Evolutionary conservation across 2,888 invertebrate genomes (phyloP).

Genomic region (Tryphoninae sp.): DNA sequence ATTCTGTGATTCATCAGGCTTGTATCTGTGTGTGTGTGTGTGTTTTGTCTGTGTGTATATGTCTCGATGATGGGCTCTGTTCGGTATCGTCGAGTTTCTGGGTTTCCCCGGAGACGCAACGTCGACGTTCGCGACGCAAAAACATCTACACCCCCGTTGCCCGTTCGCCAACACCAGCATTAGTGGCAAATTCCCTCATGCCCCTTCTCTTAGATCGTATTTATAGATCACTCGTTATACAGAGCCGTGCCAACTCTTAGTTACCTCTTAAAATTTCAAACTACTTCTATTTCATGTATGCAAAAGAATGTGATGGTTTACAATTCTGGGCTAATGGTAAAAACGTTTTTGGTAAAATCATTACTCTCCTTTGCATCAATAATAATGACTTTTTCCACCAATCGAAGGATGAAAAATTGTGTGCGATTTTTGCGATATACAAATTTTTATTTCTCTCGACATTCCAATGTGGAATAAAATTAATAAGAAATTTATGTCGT

Average conservation of each 20-base stretch:
- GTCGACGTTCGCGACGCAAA: slow-evolving; percentile 72
- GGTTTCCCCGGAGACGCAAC: slow-evolving; percentile 69
- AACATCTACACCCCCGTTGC: slow-evolving; percentile 67
- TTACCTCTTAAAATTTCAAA: slow-evolving; percentile 61
- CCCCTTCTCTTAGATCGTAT: slow-evolving; percentile 64
- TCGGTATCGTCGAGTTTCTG: slow-evolving; percentile 44
- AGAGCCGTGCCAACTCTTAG: slow-evolving; percentile 65
- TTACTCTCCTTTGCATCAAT: no score
- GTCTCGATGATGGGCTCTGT: slow-evolving; percentile 18
- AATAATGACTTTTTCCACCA: no score
- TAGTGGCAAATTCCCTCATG: slow-evolving; percentile 1
- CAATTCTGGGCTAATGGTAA: background rate
- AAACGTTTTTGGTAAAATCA: background rate
- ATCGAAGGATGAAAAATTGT: no score
- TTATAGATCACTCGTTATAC: slow-evolving; percentile 68
- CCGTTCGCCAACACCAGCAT: slow-evolving; percentile 56
- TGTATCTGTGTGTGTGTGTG: background rate
- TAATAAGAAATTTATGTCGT: background rate
- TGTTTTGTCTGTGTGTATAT: background rate
- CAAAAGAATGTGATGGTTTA: slow-evolving; percentile 46
- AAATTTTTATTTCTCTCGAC: background rate
- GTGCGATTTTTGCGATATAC: no score
- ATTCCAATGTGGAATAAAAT: background rate
- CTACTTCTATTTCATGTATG: slow-evolving; percentile 53
- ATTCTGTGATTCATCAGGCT: slow-evolving; percentile 42